Conservation (phyloP, 2,113 vertebrate genomes). For the Aptenodytes patagonicus region DNA sequence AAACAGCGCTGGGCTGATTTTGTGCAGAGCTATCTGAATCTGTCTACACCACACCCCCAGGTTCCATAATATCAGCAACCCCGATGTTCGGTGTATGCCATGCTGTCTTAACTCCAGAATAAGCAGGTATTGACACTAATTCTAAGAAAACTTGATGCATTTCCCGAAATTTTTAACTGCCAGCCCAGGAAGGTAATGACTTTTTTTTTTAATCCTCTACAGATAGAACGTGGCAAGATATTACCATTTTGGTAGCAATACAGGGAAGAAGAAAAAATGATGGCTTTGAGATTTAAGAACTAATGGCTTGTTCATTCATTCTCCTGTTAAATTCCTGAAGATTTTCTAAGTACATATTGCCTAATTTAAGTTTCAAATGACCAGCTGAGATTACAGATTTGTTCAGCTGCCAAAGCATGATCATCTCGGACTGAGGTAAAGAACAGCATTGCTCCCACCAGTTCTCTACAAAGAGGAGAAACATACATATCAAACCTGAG, state of each 20-base stretch:
- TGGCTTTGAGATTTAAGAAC: not conserved
- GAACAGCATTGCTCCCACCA: not conserved
- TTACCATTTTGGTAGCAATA: not conserved
- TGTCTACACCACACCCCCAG: accelerated
- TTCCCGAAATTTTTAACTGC: not conserved
- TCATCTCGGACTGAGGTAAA: not conserved
- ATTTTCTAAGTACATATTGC: not conserved
- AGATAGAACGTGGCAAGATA: not conserved
- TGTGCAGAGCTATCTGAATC: not conserved
- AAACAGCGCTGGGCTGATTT: not conserved
- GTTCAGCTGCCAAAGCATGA: not conserved
- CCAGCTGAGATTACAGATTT: not conserved
- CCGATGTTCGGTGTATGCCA: no score
- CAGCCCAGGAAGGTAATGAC: not conserved
- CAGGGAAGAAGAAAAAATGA: not conserved
- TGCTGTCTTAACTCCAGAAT: not conserved
- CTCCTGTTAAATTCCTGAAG: not conserved
- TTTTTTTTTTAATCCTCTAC: not conserved
- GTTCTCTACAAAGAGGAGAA: not conserved
- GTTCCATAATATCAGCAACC: not conserved
- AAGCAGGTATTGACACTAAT: not conserved
- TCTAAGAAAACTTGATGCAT: not conserved
- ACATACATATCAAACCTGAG: not conserved
- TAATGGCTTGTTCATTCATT: not conserved
- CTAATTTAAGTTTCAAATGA: not conserved